phyloP scores from a whole-genome alignment of 2,113 vertebrate species.

The Pelmatolapia mariae region DNA sequence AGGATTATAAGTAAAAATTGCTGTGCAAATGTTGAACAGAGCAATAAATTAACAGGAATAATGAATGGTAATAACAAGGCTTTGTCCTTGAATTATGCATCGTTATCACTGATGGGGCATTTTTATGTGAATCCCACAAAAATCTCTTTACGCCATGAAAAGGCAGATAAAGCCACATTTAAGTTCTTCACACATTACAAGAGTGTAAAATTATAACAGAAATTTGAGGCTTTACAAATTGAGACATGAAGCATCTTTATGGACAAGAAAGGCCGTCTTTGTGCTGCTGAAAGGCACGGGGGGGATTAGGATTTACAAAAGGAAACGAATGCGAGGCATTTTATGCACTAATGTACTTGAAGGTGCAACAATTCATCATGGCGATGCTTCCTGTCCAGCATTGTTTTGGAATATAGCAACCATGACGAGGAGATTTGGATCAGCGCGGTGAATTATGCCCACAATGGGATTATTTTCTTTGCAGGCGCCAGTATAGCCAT shows the following conservation, averaged over 20 bases:
- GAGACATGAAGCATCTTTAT: not conserved
- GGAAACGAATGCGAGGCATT: conserved; percentile 19
- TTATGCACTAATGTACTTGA: conserved; percentile 14
- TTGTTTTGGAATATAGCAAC: conserved; percentile 3
- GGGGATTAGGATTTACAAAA: conserved; percentile 4
- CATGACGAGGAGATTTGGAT: conserved; percentile 12
- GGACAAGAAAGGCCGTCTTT: not conserved
- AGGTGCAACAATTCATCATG: conserved; percentile 13
- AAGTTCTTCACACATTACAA: not conserved
- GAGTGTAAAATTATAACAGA: not conserved
- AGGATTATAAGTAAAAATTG: conserved; percentile 17
- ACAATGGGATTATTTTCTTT: conserved; percentile 20
- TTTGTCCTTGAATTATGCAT: conserved; percentile 52
- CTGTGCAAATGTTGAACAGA: conserved; percentile 28
- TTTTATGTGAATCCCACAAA: conserved; percentile 8
- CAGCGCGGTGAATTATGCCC: not conserved
- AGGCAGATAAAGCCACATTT: conserved; percentile 3
- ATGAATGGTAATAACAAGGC: conserved; percentile 38
- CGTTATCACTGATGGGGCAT: conserved; percentile 20
- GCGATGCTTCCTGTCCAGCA: not conserved
- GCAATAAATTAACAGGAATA: conserved; percentile 39
- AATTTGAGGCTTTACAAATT: conserved; percentile 5
- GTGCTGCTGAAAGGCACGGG: not conserved
- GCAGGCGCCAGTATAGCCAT: not conserved
- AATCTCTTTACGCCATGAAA: not conserved